Conservation (phyloP, 2,113 vertebrate species). For the Choloepus hoffmanni region DNA sequence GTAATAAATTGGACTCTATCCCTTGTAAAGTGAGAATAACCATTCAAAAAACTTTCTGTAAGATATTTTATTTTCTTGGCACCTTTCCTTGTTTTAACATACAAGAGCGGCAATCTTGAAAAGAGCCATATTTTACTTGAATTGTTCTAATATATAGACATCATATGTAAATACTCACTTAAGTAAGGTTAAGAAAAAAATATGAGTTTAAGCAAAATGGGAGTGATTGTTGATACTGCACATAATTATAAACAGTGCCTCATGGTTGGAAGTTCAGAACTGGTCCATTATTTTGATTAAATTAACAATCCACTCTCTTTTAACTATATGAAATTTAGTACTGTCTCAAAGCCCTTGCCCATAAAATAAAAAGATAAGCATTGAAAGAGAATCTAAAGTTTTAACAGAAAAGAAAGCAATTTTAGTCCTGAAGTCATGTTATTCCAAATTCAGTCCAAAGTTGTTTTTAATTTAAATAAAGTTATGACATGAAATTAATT, state of each 20-base stretch:
- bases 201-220: slow-evolving; percentile 3
- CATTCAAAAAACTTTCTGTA: slow-evolving; percentile 59
- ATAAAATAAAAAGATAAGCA: not conserved
- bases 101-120: slow-evolving; percentile 65
- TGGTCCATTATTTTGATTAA: not conserved
- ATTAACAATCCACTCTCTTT: not conserved
- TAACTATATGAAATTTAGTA: not conserved
- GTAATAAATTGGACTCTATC: slow-evolving; percentile 63
- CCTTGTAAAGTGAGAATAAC: slow-evolving; percentile 59
- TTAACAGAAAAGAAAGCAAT: slow-evolving; percentile 2
- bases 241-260: not conserved
- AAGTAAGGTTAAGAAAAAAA: slow-evolving; percentile 57
- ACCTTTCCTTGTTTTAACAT: slow-evolving; percentile 66
- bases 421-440: not conserved
- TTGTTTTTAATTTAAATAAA: slow-evolving; percentile 41
- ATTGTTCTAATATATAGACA: slow-evolving; percentile 47
- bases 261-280: not conserved
- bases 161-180: slow-evolving; percentile 49
- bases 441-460: not conserved
- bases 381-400: not conserved
- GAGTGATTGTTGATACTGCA: not conserved
- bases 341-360: not conserved
- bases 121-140: slow-evolving; percentile 65
- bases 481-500: not conserved
- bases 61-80: slow-evolving; percentile 70